Conservation (phyloP, 2,888 invertebrate species). For the Dasysyrphus tricinctus region DNA sequence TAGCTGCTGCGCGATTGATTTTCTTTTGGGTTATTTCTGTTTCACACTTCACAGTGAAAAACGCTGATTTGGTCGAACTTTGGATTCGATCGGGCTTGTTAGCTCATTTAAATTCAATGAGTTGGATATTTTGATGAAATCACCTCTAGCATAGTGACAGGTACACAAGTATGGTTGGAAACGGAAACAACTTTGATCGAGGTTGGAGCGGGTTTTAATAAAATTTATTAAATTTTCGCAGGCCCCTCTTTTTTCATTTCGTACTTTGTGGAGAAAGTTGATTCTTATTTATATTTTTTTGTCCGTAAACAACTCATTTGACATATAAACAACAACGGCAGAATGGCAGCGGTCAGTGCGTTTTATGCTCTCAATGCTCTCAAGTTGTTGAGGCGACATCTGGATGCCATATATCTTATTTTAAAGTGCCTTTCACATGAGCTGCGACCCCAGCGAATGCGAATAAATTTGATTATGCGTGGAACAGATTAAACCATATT, state of each 20-base stretch:
- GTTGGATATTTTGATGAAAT: constrained; percentile 44
- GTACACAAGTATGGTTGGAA: not conserved
- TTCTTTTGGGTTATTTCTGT: not conserved
- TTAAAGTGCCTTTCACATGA: too few species aligned
- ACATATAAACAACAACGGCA: not conserved
- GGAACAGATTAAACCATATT: too few species aligned
- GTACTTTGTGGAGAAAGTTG: constrained; percentile 10
- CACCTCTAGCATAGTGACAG: constrained; percentile 35
- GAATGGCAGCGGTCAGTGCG: not conserved
- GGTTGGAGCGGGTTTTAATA: not conserved
- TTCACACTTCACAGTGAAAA: constrained; percentile 7
- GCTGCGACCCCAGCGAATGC: too few species aligned
- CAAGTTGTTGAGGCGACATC: not conserved
- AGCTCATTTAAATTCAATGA: constrained; percentile 49
- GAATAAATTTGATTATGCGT: too few species aligned
- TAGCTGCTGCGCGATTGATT: constrained; percentile 4
- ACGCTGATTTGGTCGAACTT: constrained; percentile 11
- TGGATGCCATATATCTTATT: not conserved
- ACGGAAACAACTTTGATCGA: not conserved
- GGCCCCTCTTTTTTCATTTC: not conserved
- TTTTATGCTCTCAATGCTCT: not conserved
- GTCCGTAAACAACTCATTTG: not conserved
- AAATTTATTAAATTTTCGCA: constrained; percentile 5
- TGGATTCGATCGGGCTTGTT: constrained; percentile 30
- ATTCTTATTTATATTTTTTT: not conserved